Base-by-base conservation (phyloP, 2,113 vertebrate species). In the Condylura cristata region DNA sequence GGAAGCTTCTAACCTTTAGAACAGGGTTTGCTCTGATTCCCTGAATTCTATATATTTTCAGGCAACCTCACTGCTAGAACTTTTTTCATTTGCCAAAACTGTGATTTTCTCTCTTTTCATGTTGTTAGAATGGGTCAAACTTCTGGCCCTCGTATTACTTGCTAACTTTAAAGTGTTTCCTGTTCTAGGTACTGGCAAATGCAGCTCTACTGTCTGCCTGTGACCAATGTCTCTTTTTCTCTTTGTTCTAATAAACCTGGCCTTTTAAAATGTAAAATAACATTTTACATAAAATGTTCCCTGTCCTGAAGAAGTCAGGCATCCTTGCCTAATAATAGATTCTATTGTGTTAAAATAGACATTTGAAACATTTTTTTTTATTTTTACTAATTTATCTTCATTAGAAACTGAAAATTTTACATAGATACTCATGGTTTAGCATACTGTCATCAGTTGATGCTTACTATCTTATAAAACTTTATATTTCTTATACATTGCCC, bases 381-480 rank as follows among this genome's bases (percentile, higher is more conserved):
- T 9, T 12, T 61, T 41, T 58, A 20, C 8, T 72, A n/a, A 44
- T 63, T n/a, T 56, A 53, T 41, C 7, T 34, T 90, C 6, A 1
- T 60, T 26, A 30, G n/a, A 66, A 46, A 86, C 8, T 56, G 14
- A 86, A 30, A 17, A 86, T 82, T 53, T 90, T 41, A 51, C 7
- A 0, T 51, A 18, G 3, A 17, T 46, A 51, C 10, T 30, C 1
- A 1, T n/a, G 2, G 34, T 48, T 4, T 26, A 76, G 86, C 30
- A n/a, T 95, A n/a, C 16, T 32, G 8, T 63, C 17, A 0, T 78
- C 34, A 66, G 2, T n/a, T 46, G 39, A 75, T 39, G 53, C 10
- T 82, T 48, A 56, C 9, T 72, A 94, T 48, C 30, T 75, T 92
- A 17, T 92, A 46, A 92, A 72, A n/a, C 80, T 93, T 48, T 58